Evolutionary conservation across 2,113 vertebrate genomes (phyloP).

Genomic region (Acanthisitta chloris): DNA sequence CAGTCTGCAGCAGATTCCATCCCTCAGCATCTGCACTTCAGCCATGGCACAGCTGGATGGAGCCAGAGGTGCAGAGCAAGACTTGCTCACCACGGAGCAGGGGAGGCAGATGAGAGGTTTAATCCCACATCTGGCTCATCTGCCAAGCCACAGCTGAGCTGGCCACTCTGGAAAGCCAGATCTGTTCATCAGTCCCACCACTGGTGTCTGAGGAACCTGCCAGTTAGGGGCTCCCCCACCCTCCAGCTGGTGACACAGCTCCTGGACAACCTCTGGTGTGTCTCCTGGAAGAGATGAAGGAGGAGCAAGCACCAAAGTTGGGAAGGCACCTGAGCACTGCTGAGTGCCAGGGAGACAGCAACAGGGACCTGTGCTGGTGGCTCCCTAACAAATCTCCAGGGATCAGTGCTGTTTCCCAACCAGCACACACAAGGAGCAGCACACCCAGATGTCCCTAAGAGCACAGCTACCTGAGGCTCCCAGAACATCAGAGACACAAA

Average conservation of each 20-base stretch:
- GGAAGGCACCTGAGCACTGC: neutral
- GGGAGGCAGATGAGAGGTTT: rapidly evolving
- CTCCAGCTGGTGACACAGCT: neutral
- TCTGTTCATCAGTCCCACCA: neutral
- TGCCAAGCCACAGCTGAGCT: neutral
- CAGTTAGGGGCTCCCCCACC: neutral
- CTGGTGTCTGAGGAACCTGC: neutral
- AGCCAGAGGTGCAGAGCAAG: rapidly evolving
- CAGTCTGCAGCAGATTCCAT: neutral
- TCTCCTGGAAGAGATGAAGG: neutral
- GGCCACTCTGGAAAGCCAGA: neutral
- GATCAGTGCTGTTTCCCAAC: neutral
- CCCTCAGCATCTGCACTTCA: neutral
- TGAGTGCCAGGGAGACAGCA: rapidly evolving
- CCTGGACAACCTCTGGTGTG: neutral
- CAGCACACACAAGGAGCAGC: neutral
- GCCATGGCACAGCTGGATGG: neutral
- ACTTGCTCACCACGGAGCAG: rapidly evolving
- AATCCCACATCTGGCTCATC: neutral
- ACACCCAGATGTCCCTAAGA: rapidly evolving
- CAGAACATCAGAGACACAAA: neutral
- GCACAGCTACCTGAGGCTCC: neutral
- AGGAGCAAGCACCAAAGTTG: neutral
- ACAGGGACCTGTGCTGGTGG: neutral
- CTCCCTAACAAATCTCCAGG: neutral